These are phyloP conservation scores for Neotoma lepida DNA, from an alignment of 2,113 vertebrate genomes.

Conservation along the genomic window DNA sequence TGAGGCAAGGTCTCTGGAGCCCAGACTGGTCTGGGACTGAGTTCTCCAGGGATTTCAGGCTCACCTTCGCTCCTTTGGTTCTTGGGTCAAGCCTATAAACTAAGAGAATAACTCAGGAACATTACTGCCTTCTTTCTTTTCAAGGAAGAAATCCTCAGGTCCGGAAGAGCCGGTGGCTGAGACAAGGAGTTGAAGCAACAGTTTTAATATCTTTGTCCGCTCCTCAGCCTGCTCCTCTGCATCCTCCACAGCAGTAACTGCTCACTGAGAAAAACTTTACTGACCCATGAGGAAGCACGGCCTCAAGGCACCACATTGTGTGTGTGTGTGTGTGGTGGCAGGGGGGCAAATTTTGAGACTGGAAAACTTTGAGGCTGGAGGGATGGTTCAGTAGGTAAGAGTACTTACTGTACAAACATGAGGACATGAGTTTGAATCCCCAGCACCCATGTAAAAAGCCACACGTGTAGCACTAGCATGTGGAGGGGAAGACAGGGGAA, in stretches of 20 bases:
- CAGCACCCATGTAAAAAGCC: not conserved
- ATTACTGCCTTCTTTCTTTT: not conserved
- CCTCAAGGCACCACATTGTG: not conserved
- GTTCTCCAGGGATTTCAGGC: not conserved
- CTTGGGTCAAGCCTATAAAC: not conserved
- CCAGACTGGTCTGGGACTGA: not conserved
- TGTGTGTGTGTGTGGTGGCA: too few relatives aligned
- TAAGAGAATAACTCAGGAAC: not conserved
- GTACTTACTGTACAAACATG: not conserved
- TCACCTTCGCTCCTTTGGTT: not conserved
- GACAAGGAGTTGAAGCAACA: too few relatives aligned
- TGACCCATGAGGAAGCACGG: not conserved
- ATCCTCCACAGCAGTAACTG: accelerated
- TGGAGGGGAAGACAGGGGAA: not conserved
- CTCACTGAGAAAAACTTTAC: not conserved
- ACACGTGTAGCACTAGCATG: not conserved
- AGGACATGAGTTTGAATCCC: not conserved
- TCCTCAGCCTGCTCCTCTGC: accelerated
- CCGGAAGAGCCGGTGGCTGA: accelerated
- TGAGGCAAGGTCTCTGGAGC: not conserved
- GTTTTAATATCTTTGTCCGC: not conserved
- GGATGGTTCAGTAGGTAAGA: not conserved
- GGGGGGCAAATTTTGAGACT: not conserved
- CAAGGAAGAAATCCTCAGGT: not conserved
- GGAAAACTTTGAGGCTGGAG: not conserved